Conservation (phyloP, 2,888 invertebrate species). For the Luperina testacea region DNA sequence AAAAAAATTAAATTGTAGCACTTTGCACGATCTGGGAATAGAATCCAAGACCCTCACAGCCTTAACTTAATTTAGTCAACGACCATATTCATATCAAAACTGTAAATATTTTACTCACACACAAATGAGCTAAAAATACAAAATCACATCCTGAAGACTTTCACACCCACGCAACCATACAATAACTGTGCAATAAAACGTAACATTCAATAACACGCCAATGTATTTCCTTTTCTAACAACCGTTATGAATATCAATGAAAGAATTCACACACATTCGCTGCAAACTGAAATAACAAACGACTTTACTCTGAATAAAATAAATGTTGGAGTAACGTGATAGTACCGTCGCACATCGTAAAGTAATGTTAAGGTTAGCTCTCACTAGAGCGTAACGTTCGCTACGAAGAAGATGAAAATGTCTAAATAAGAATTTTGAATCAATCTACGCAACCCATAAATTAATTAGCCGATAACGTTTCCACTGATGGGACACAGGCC, state of each 20-base stretch:
- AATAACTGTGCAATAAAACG: slow-evolving; percentile 51
- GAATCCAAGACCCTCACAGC: not conserved
- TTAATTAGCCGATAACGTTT: no score
- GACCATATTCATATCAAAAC: not conserved
- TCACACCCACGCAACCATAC: slow-evolving; percentile 26
- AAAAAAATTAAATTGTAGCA: no score
- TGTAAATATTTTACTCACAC: not conserved
- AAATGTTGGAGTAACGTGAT: slow-evolving; percentile 27
- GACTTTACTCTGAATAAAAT: slow-evolving; percentile 56
- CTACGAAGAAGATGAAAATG: not conserved
- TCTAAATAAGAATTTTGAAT: no score
- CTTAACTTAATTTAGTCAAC: not conserved
- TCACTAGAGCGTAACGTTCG: slow-evolving; percentile 6
- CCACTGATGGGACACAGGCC: no score
- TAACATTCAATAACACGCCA: slow-evolving; percentile 54
- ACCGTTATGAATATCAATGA: slow-evolving; percentile 62
- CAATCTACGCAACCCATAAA: not conserved
- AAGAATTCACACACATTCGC: slow-evolving; percentile 41
- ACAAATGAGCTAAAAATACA: not conserved
- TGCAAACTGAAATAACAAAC: slow-evolving; percentile 55
- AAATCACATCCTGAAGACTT: slow-evolving; percentile 13
- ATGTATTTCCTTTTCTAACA: slow-evolving; percentile 52
- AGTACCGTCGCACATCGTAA: slow-evolving; percentile 21
- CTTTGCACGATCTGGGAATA: no score
- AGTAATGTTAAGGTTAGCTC: not conserved